Conservation (phyloP, 1,140 invertebrate genomes). For the Gryllus bimaculatus region DNA sequence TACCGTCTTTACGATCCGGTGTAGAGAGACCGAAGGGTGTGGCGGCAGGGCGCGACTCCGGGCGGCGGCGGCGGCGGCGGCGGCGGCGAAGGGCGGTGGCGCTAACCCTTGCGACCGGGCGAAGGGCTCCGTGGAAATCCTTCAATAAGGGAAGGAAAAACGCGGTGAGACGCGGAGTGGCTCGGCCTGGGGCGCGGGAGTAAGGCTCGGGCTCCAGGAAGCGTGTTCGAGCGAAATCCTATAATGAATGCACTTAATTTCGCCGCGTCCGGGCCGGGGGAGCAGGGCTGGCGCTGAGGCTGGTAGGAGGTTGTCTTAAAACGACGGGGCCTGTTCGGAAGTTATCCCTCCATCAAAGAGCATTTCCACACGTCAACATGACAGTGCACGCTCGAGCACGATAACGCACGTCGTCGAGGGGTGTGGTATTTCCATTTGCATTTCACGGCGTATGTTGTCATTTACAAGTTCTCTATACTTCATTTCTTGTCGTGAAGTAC, state of each 20-base stretch:
- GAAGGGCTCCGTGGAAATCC: not conserved
- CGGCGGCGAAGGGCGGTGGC: not conserved
- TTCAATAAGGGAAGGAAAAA: not conserved
- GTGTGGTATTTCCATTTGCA: too few species aligned
- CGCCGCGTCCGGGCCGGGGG: not conserved
- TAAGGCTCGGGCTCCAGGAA: not conserved
- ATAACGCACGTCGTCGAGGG: too few species aligned
- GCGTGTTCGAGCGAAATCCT: not conserved
- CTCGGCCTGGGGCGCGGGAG: not conserved
- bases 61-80: too few species aligned
- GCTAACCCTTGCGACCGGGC: not conserved
- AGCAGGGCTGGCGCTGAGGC: not conserved
- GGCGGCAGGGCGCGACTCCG: too few species aligned
- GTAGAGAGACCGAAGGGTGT: not conserved
- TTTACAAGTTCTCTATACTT: too few species aligned
- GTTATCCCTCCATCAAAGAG: too few species aligned
- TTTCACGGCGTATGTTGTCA: too few species aligned
- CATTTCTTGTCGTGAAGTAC: too few species aligned
- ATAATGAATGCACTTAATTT: constrained; percentile 6
- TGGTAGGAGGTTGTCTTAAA: too few species aligned
- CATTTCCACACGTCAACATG: too few species aligned
- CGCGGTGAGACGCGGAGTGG: not conserved
- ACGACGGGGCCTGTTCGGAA: too few species aligned
- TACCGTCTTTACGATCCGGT: not conserved
- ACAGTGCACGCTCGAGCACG: too few species aligned